Conservation (phyloP, 2,797 vertebrate species). For the Acipenser oxyrinchus region DNA sequence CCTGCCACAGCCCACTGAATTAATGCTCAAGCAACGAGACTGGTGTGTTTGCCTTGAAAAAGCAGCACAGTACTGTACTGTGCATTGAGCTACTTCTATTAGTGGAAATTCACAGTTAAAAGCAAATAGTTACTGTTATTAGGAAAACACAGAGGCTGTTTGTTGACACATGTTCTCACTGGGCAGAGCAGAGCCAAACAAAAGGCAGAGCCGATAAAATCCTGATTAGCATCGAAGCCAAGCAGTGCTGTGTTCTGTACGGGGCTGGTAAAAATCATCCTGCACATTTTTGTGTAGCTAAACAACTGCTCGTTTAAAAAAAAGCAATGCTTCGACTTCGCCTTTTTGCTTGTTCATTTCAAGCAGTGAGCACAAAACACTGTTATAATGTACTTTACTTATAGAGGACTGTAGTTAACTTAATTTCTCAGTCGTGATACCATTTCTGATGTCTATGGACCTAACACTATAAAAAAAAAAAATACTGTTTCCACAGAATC, state of each 20-base stretch:
- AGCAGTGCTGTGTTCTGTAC: neutral
- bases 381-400: no score
- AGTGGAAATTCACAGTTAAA: constrained; percentile 19
- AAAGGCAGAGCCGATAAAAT: neutral
- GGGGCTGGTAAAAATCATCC: no score
- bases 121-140: constrained; percentile 32
- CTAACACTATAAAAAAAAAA: no score
- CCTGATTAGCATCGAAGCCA: neutral
- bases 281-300: no score
- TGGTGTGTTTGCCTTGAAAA: constrained; percentile 32
- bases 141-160: constrained; percentile 14
- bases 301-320: neutral
- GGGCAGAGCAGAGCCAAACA: neutral
- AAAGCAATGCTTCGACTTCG: no score
- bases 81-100: constrained; percentile 17
- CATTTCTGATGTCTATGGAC: no score
- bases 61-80: constrained; percentile 21
- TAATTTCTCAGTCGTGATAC: no score
- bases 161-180: constrained; percentile 7
- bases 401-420: no score
- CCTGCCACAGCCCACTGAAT: constrained; percentile 40
- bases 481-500: no score
- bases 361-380: no score
- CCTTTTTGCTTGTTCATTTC: no score
- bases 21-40: constrained; percentile 37